phyloP scores from a whole-genome alignment of 2,888 invertebrate genomes.

The Amphiduros pacificus region DNA sequence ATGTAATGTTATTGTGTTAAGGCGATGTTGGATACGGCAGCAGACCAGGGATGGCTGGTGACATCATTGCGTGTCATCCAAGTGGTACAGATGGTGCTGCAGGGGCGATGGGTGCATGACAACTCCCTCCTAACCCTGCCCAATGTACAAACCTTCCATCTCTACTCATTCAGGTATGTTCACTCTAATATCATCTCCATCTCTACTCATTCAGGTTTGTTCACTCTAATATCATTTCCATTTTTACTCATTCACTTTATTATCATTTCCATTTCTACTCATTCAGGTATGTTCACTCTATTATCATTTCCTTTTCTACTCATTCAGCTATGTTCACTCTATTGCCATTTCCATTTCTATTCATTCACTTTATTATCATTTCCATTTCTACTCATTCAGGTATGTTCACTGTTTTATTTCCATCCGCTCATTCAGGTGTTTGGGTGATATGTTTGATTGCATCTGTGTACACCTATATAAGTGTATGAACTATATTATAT shows the following conservation, averaged over 20 bases:
- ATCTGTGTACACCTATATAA: too few relatives aligned
- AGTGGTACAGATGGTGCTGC: slow-evolving; percentile 84
- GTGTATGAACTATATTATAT: neutral
- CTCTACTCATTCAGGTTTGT: too few relatives aligned
- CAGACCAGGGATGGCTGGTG: slow-evolving; percentile 87
- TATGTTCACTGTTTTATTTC: too few relatives aligned
- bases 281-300: slow-evolving; percentile 27
- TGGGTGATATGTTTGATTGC: too few relatives aligned
- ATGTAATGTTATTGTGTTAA: slow-evolving; percentile 61
- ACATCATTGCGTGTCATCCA: slow-evolving; percentile 75
- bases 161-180: slow-evolving; percentile 30
- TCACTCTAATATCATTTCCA: too few relatives aligned
- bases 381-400: slow-evolving; percentile 48
- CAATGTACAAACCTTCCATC: slow-evolving; percentile 68
- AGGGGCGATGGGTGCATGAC: slow-evolving; percentile 80
- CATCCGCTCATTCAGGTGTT: too few relatives aligned
- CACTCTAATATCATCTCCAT: too few relatives aligned
- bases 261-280: slow-evolving; percentile 58
- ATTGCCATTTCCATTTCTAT: too few relatives aligned
- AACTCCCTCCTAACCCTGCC: slow-evolving; percentile 73
- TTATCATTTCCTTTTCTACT: too few relatives aligned
- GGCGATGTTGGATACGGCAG: slow-evolving; percentile 94
- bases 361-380: too few relatives aligned
- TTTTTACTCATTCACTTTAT: too few relatives aligned
- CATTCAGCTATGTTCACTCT: too few relatives aligned